Base-by-base conservation (phyloP, 2,888 invertebrate species). In the Stictocephala bisonia region DNA sequence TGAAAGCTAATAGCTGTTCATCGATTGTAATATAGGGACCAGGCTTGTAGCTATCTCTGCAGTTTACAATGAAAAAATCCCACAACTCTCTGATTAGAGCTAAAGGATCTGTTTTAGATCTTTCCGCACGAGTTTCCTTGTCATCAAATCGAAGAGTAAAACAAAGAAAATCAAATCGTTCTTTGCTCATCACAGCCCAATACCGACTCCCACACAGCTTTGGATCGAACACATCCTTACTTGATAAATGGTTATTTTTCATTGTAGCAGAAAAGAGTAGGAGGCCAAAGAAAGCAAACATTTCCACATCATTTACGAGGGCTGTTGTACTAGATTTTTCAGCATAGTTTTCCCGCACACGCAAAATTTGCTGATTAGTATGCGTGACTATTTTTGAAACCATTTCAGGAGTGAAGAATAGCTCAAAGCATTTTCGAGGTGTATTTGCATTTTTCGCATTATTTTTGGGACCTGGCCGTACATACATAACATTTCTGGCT, bases 1-100 rank as follows among this genome's bases (percentile, higher is more conserved):
- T 71, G 72, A 79, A 81, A 24, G 66, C 35, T 24, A 80, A 56
- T 13, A 79, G 44, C 58, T 79, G 78, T 66, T 80, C 77, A 26
- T 79, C 79, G 7, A 80, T 74, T 7, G 77, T 80, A 9, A 74
- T 71, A 67, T 75, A 75, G 67, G 71, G 31, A n/a, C 74, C 67
- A 0, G 77, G 79, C 13, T 66, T 58, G 56, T 79, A 80, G 67
- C 74, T 58, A 18, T 71, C 48, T 9, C 20, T 68, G 41, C 72
- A 72, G n/a, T 53, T 44, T 51, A 9, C 26, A 18, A 53, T 31
- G 27, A 72, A 51, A 11, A 11, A 3, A 27, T 68, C 66, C 53
- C 67, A 72, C 3, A 72, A 22, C 22, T 72, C 72, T 48, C 64
- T 27, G 22, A 68, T 53, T 26, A 40, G 72, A 15, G 72, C 72